Base-by-base conservation (phyloP, 2,113 vertebrate species). In the Octodon degus region DNA sequence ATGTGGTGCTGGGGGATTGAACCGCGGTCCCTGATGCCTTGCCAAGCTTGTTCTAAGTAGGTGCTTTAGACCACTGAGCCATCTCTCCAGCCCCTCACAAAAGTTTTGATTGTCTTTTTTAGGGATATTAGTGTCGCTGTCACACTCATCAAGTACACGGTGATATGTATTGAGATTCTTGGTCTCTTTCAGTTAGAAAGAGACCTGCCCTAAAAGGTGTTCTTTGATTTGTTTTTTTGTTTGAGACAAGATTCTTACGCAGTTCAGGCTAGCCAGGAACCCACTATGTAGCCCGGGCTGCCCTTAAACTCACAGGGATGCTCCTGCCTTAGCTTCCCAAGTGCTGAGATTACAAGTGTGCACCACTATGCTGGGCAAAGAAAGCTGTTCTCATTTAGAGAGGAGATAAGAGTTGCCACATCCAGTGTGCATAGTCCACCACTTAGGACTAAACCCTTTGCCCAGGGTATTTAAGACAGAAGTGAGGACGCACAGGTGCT, bases 141-240 rank as follows among this genome's bases (percentile, higher is more conserved):
- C 74, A 43, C 9, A 43, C 27, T 8, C 19, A 68, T 13, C 30
- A 95, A 43, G 9, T 62, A 8, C 40, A 5, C 72, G 24, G 50
- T 93, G 17, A 24, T 81, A 1, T 63, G 55, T 83, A 40, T 63
- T 88, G 55, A 96, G 55, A 95, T 47, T 43, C 88, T 0, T 50
- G 5, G 34, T 91, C 30, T 95, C 50, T 84, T 94, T 92, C 2
- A 12, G 25, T 95, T 92, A 50, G 50, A 50, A 50, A 92, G 86
- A 60, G 37, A 11, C 37, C 47, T 82, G 0, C n/a, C 9, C 47
- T 77, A n/a, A 95, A 65, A 96, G 34, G 58, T 92, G 1, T 40
- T 96, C 11, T 67, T 47, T 76, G 43, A 11, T 76, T 74, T 25
- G 37, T 25, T 40, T 72, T 72, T 43, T 76, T 76, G 40, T 77